Conservation (phyloP, 2,888 invertebrate genomes). For the Tenodera sinensis region DNA sequence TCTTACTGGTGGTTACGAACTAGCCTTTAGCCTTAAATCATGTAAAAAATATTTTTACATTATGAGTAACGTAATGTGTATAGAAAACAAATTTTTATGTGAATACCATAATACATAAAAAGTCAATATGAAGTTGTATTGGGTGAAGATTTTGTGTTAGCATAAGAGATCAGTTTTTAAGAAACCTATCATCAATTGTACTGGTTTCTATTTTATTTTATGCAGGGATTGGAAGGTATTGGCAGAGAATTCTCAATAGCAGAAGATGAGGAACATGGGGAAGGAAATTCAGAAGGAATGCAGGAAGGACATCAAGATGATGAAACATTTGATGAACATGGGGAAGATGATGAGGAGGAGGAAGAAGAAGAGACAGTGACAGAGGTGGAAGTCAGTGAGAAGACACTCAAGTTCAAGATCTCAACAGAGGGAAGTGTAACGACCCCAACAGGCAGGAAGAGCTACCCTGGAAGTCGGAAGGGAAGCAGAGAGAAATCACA, state of each 20-base stretch:
- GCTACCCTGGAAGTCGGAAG: slow-evolving; percentile 65
- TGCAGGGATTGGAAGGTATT: neutral
- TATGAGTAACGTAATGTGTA: too few relatives aligned
- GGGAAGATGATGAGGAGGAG: slow-evolving; percentile 36
- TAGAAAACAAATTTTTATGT: too few relatives aligned
- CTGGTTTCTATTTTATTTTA: neutral
- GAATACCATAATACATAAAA: too few relatives aligned
- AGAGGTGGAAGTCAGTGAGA: slow-evolving; percentile 63
- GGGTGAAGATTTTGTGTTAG: too few relatives aligned
- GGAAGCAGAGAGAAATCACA: slow-evolving; percentile 60
- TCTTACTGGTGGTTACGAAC: too few relatives aligned
- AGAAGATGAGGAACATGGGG: neutral
- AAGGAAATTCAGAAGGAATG: neutral
- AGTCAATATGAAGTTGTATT: too few relatives aligned
- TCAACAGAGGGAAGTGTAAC: slow-evolving; percentile 61
- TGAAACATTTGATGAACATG: slow-evolving; percentile 29
- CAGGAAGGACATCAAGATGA: slow-evolving; percentile 12
- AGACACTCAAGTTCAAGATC: slow-evolving; percentile 71
- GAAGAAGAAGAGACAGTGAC: slow-evolving; percentile 58
- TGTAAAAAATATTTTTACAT: too few relatives aligned
- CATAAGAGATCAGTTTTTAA: neutral
- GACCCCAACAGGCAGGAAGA: slow-evolving; percentile 47
- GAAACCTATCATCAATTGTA: neutral
- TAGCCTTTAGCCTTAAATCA: too few relatives aligned
- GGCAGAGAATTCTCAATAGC: neutral